A percentile compares a stretch with the other conserved stretches of the same genome.
These are phyloP conservation scores for Neolamprologus toae DNA, from an alignment of 2,113 vertebrate species.

Conservation along the genomic window DNA sequence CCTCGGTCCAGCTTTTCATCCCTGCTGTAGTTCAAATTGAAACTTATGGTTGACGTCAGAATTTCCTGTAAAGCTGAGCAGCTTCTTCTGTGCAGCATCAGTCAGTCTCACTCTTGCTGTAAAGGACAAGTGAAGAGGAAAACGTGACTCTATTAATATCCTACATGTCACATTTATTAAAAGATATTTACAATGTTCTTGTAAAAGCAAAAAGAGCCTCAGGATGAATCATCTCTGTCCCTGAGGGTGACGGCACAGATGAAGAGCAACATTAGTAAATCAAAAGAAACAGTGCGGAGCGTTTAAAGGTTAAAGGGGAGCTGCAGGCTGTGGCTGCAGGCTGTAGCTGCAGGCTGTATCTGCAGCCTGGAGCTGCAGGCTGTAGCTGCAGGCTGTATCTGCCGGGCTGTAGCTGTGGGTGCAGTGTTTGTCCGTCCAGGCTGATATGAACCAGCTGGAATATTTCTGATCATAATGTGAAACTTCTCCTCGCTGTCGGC, in stretches of 20 bases:
- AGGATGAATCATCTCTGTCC: background rate
- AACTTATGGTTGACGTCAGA: background rate
- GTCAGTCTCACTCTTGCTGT: background rate
- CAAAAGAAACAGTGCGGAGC: accelerated
- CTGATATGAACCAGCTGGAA: background rate
- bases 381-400: accelerated
- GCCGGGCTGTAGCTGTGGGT: background rate
- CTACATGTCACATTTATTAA: background rate
- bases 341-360: accelerated
- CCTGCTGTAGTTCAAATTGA: background rate
- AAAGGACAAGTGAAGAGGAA: background rate
- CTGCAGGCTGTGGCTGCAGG: background rate
- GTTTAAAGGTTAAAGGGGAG: background rate
- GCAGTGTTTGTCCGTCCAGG: background rate
- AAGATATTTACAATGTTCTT: background rate
- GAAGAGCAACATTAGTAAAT: accelerated
- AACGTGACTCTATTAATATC: background rate
- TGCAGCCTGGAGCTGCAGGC: background rate
- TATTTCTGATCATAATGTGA: background rate
- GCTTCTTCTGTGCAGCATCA: background rate
- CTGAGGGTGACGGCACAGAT: accelerated
- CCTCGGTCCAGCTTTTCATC: background rate
- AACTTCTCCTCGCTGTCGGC: background rate
- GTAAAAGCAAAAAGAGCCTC: background rate
- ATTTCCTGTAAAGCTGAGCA: background rate